Evolutionary conservation across 2,888 invertebrate species (phyloP), one percentile per base, ranked within the genome.

Genomic region (Drosophila atripex): DNA sequence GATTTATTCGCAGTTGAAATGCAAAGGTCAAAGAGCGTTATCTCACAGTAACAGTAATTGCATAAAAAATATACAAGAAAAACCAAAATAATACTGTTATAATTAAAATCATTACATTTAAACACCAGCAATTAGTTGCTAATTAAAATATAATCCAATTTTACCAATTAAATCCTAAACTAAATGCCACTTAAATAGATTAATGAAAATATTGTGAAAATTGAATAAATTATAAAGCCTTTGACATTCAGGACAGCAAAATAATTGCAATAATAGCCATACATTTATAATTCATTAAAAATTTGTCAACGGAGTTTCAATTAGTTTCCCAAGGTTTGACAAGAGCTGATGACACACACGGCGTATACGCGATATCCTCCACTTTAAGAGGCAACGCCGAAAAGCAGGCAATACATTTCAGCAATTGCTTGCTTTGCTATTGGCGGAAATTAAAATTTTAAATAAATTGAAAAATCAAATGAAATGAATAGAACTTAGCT

Each of bases 1-100:
- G 72, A 73, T 73, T 73, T 56, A 73, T 72, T 65, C 53, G 38
- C 56, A 60, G 46, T 65, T 54, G 53, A 51, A 72, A 73, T 65
- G 72, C 65, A 73, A 73, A 73, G 73, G 72, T 73, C 73, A 72
- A 16, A 14, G 7, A 4, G 50, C 14, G 28, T 23, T 35, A 64
- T 45, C 50, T 63, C 32, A 25, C 25, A 64, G 28, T 28, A 11
- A 8, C 25, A 25, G 8, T 18, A 32, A 64, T 47, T 30, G 18
- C 18, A 30, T 18, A 2, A 35, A 30, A 21, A 43, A 2, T 23
- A 3, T 30, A 30, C 14, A 21, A 12, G 11, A 11, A 8, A 23
- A 11, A 28, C 9, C 3, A 2, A 12, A 53, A 16, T 1, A 11
- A 12, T 18, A 14, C 28, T n/a, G 7, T 6, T 21, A 11, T 2